A percentile compares a stretch with the other conserved stretches of the same genome.
phyloP scores from a whole-genome alignment of 2,113 vertebrate genomes.

The Spilogale gracilis region DNA sequence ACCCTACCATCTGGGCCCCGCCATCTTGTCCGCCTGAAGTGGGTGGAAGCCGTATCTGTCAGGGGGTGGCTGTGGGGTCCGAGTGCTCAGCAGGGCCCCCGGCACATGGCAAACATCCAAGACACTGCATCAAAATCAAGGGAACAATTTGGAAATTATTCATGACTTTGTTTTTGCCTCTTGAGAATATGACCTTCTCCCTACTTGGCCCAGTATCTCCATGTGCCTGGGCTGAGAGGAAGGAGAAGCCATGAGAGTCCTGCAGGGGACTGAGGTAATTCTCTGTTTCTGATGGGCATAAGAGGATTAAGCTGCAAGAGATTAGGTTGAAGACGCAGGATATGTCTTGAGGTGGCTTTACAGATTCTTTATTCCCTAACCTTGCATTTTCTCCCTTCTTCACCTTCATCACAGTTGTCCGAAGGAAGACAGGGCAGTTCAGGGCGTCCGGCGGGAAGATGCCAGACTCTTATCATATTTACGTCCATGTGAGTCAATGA shows the following conservation, averaged over 20 bases:
- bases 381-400: not conserved
- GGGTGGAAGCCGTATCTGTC: not conserved
- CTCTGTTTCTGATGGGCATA: not conserved
- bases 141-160: not conserved
- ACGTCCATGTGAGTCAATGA: not conserved
- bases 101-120: not conserved
- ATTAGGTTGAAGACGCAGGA: not conserved
- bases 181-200: not conserved
- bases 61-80: fast-evolving
- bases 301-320: not conserved
- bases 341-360: not conserved
- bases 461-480: not conserved
- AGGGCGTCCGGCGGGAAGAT: not conserved
- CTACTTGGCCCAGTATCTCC: not conserved
- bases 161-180: not conserved
- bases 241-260: not conserved
- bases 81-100: not conserved
- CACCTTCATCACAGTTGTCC: not conserved
- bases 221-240: not conserved
- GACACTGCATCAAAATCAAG: fast-evolving
- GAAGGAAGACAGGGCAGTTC: not conserved
- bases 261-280: not conserved
- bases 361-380: not conserved
- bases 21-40: not conserved
- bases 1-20: not conserved